Conservation (phyloP, 2,888 invertebrate species). For the Thera obeliscata region DNA sequence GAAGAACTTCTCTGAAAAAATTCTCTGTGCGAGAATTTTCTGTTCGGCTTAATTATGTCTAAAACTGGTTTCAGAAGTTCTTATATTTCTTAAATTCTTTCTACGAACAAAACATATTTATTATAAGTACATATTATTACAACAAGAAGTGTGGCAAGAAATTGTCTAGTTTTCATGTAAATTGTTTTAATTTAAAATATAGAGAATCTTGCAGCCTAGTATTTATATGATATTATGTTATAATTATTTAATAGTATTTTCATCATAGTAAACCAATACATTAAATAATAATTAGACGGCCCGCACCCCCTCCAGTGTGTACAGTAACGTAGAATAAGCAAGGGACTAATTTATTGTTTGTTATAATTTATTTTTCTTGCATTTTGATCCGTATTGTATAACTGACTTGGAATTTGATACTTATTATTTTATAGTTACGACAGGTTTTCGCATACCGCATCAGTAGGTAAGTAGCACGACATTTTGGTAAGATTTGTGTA, state of each 20-base stretch:
- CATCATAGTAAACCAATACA: background rate
- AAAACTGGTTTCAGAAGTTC: background rate
- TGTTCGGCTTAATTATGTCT: background rate
- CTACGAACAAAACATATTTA: too few species aligned
- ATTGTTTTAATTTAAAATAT: too few species aligned
- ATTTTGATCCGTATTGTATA: slow-evolving; percentile 46
- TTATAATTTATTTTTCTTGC: slow-evolving; percentile 42
- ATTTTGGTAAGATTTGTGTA: slow-evolving; percentile 19
- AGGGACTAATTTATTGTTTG: slow-evolving; percentile 57
- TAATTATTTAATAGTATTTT: background rate
- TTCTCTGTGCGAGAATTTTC: background rate
- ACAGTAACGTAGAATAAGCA: slow-evolving; percentile 57
- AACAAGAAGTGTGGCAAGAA: too few species aligned
- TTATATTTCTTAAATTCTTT: too few species aligned
- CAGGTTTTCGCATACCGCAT: slow-evolving; percentile 54
- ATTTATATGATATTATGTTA: background rate
- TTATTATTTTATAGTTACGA: slow-evolving; percentile 55
- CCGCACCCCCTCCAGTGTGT: slow-evolving; percentile 24
- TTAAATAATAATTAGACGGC: background rate
- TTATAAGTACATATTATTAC: too few species aligned
- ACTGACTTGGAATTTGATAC: slow-evolving; percentile 29
- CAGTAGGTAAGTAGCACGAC: slow-evolving; percentile 31
- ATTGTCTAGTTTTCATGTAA: too few species aligned
- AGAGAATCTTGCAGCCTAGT: too few species aligned
- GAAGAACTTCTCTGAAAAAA: background rate